These are phyloP conservation scores for Drosophila cracens DNA, from an alignment of 2,888 invertebrate genomes.

Conservation along the genomic window DNA sequence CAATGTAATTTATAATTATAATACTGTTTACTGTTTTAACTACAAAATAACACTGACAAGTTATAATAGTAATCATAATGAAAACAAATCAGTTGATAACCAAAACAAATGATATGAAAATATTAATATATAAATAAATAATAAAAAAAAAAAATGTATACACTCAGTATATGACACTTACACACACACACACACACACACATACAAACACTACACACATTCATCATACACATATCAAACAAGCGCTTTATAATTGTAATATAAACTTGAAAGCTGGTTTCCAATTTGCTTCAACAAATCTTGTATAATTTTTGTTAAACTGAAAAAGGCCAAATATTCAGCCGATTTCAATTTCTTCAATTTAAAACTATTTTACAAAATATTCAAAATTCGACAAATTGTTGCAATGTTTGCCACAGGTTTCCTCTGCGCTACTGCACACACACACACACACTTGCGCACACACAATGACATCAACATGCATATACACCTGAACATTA, in stretches of 20 bases:
- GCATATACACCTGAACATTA: constrained; percentile 20
- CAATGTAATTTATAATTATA: constrained; percentile 64
- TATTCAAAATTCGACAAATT: constrained; percentile 3
- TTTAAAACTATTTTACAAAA: constrained; percentile 3
- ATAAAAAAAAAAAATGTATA: constrained; percentile 50
- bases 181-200: constrained; percentile 8
- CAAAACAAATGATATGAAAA: constrained; percentile 61
- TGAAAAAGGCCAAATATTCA: not conserved
- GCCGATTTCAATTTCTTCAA: not conserved
- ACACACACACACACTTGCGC: constrained; percentile 12
- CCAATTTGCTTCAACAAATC: not conserved
- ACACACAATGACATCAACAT: constrained; percentile 17
- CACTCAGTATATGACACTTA: constrained; percentile 40
- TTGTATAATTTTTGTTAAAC: constrained; percentile 1
- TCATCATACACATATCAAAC: constrained; percentile 18
- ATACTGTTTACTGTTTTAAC: constrained; percentile 64
- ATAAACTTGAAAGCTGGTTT: constrained; percentile 1
- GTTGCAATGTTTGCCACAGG: constrained; percentile 13
- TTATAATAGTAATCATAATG: constrained; percentile 68
- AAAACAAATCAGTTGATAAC: constrained; percentile 68
- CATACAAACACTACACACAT: constrained; percentile 5
- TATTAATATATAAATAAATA: constrained; percentile 69
- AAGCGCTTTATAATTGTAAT: constrained; percentile 23
- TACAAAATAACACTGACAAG: constrained; percentile 74
- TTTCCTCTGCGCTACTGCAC: constrained; percentile 7